Evolutionary conservation across 2,113 vertebrate genomes (phyloP).

Genomic region (Paramisgurnus dabryanus): DNA sequence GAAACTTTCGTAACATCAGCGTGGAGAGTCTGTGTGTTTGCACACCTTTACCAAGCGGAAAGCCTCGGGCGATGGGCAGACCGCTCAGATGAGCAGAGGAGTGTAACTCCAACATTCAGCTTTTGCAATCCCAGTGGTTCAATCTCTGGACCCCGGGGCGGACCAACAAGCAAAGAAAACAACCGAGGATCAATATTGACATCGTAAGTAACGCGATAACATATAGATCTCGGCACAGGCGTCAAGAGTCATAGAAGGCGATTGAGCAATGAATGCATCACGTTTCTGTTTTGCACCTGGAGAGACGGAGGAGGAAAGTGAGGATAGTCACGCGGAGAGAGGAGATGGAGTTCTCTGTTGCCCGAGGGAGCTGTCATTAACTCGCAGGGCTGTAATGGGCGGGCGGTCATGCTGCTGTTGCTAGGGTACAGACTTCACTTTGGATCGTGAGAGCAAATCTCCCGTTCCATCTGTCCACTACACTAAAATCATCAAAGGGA

Average conservation of each 20-base stretch:
- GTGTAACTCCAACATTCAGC: conserved; percentile 7
- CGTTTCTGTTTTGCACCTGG: conserved; percentile 29
- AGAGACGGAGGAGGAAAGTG: conserved; percentile 18
- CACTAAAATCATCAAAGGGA: conserved; percentile 6
- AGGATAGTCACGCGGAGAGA: conserved; percentile 11
- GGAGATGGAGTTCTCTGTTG: conserved; percentile 29
- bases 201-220: neutral
- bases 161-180: conserved; percentile 34
- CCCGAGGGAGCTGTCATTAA: conserved; percentile 39
- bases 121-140: conserved; percentile 5
- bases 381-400: conserved; percentile 26
- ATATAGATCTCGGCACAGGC: neutral
- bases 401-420: conserved; percentile 26
- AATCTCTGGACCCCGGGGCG: conserved; percentile 11
- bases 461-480: conserved; percentile 9
- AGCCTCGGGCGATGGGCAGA: conserved; percentile 35
- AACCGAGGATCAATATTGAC: conserved; percentile 16
- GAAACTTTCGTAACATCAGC: neutral
- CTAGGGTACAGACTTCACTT: conserved; percentile 6
- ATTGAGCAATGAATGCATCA: neutral
- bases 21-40: neutral
- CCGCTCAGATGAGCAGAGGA: conserved; percentile 54
- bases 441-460: neutral
- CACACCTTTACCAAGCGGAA: conserved; percentile 19
- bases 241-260: neutral